Percentiles rank a stretch among this genome's conserved stretches.
Evolutionary conservation across 2,113 vertebrate species (phyloP).

Genomic region (Hoplias malabaricus): DNA sequence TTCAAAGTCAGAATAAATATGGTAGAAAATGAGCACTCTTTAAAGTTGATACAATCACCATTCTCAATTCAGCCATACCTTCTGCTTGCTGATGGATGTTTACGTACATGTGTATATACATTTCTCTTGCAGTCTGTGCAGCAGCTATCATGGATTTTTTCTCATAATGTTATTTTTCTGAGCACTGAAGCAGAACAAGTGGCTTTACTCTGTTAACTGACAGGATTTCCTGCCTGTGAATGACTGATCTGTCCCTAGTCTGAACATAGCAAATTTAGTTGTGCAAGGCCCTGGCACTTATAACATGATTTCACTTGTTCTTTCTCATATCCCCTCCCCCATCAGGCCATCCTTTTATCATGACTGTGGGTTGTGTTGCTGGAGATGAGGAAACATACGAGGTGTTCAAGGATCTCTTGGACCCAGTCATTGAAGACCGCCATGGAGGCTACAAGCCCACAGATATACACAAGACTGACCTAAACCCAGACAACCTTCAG

Average conservation of each 20-base stretch:
- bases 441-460: conserved; percentile 92
- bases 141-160: background rate
- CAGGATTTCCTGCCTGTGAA: too few relatives aligned
- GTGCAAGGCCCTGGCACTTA: background rate
- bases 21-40: too few relatives aligned
- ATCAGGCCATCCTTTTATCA: conserved; percentile 91
- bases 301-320: background rate
- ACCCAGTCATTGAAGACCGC: conserved; percentile 91
- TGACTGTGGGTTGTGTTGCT: conserved; percentile 92
- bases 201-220: too few relatives aligned
- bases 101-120: too few relatives aligned
- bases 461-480: conserved; percentile 92
- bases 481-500: conserved; percentile 87
- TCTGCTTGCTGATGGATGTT: background rate
- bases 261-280: background rate
- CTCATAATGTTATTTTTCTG: background rate
- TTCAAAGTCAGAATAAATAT: too few relatives aligned
- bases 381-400: conserved; percentile 92
- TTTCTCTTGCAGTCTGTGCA: too few relatives aligned
- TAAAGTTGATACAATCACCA: too few relatives aligned
- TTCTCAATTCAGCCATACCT: background rate
- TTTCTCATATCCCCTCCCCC: too few relatives aligned
- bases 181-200: background rate
- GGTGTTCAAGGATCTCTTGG: conserved; percentile 87
- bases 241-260: background rate